phyloP scores from a whole-genome alignment of 2,113 vertebrate species.

The Plotosus lineatus region DNA sequence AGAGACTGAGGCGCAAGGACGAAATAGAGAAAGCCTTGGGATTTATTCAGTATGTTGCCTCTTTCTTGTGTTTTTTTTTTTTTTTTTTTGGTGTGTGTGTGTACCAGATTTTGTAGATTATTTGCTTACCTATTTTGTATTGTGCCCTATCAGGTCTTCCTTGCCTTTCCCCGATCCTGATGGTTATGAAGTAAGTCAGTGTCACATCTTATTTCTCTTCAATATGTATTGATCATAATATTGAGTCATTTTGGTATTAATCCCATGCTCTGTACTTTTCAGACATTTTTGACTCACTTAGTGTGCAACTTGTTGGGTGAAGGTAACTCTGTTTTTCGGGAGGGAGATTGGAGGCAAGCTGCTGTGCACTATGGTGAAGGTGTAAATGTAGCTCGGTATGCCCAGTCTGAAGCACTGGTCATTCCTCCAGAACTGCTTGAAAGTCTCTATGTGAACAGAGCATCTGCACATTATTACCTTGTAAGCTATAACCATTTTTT shows the following conservation, averaged over 20 bases:
- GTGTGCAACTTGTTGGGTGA: slow-evolving; percentile 93
- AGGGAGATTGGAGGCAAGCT: slow-evolving; percentile 86
- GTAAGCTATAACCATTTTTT: slow-evolving; percentile 70
- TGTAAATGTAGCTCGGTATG: slow-evolving; percentile 89
- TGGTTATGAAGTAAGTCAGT: slow-evolving; percentile 95
- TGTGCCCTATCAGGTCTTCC: slow-evolving; percentile 79
- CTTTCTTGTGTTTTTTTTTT: background rate
- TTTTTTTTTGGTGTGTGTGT: too few relatives aligned
- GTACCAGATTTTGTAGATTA: background rate
- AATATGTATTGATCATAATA: background rate
- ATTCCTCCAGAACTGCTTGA: slow-evolving; percentile 89
- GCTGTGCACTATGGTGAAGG: slow-evolving; percentile 90
- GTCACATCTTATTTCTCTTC: background rate
- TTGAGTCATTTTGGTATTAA: slow-evolving; percentile 2
- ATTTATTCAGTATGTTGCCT: slow-evolving; percentile 90
- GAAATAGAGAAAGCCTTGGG: slow-evolving; percentile 96
- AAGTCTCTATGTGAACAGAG: slow-evolving; percentile 91
- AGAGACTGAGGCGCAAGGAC: slow-evolving; percentile 89
- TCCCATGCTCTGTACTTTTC: background rate
- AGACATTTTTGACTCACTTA: slow-evolving; percentile 92
- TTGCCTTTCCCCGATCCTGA: slow-evolving; percentile 89
- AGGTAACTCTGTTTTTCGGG: slow-evolving; percentile 89
- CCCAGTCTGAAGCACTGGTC: slow-evolving; percentile 86
- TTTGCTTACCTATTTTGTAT: background rate
- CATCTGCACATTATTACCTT: slow-evolving; percentile 87